phyloP scores from a whole-genome alignment of 2,113 vertebrate genomes.

The Epinephelus moara region DNA sequence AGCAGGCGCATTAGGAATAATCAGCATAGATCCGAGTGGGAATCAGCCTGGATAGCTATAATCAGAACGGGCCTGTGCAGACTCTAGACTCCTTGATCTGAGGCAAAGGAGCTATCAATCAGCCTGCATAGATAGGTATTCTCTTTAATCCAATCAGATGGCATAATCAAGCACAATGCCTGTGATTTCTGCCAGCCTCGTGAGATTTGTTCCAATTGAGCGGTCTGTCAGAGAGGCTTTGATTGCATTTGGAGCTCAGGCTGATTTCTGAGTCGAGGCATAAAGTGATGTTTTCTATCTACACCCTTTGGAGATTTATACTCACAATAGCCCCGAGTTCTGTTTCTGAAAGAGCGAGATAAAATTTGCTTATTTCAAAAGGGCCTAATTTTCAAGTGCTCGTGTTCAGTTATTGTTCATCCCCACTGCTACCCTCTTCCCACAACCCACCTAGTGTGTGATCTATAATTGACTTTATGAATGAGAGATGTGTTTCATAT shows the following conservation, averaged over 20 bases:
- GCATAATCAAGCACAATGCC: slow-evolving; percentile 84
- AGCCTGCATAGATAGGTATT: slow-evolving; percentile 72
- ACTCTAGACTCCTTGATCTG: slow-evolving; percentile 49
- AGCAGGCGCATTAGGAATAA: slow-evolving; percentile 47
- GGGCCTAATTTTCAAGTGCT: slow-evolving; percentile 56
- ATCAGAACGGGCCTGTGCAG: slow-evolving; percentile 53
- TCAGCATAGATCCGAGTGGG: slow-evolving; percentile 36
- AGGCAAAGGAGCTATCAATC: slow-evolving; percentile 78
- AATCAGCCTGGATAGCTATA: slow-evolving; percentile 49
- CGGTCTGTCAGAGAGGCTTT: slow-evolving; percentile 76
- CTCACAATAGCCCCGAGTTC: slow-evolving; percentile 57
- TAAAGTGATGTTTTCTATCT: slow-evolving; percentile 70
- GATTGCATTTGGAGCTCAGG: slow-evolving; percentile 77
- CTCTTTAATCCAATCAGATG: slow-evolving; percentile 84
- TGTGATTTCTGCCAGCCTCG: slow-evolving; percentile 77
- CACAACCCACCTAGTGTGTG: slow-evolving; percentile 6
- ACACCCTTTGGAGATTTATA: slow-evolving; percentile 64
- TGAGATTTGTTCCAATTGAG: slow-evolving; percentile 82
- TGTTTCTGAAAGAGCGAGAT: slow-evolving; percentile 52
- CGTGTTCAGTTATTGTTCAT: slow-evolving; percentile 52
- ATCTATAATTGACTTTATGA: slow-evolving; percentile 33
- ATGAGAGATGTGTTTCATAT: slow-evolving; percentile 31
- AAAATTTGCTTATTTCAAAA: slow-evolving; percentile 61
- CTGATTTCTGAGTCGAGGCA: slow-evolving; percentile 72
- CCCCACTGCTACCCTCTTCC: neutral